phyloP scores from a whole-genome alignment of 2,888 invertebrate species.

The Thalpophila matura region DNA sequence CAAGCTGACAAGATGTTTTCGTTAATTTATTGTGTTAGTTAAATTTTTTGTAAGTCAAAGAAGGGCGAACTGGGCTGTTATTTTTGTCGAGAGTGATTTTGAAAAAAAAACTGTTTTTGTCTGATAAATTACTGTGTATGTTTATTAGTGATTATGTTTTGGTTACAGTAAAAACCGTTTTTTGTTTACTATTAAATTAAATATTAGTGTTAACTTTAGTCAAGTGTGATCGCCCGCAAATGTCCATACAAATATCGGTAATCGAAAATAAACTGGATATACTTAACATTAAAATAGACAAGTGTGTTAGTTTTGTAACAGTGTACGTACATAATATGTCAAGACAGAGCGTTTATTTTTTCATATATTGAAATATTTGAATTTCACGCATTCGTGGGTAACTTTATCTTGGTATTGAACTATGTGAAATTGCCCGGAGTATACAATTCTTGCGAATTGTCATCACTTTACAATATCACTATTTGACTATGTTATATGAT shows the following conservation, averaged over 20 bases:
- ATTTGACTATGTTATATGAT: slow-evolving; percentile 39
- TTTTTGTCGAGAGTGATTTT: slow-evolving; percentile 31
- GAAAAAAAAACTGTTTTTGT: slow-evolving; percentile 1
- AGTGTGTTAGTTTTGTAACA: slow-evolving; percentile 81
- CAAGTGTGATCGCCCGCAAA: slow-evolving; percentile 60
- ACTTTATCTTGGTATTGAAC: slow-evolving; percentile 56
- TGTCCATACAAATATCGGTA: slow-evolving; percentile 84
- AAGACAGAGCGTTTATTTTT: slow-evolving; percentile 85
- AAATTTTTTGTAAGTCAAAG: slow-evolving; percentile 66
- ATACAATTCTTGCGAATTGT: slow-evolving; percentile 17
- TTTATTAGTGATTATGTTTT: slow-evolving; percentile 8
- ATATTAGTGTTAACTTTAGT: slow-evolving; percentile 30
- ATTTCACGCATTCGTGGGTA: slow-evolving; percentile 62
- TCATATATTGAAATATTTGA: slow-evolving; percentile 77
- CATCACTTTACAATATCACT: slow-evolving; percentile 27
- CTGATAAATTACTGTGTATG: slow-evolving; percentile 22
- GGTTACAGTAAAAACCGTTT: neutral
- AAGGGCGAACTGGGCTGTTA: slow-evolving; percentile 38
- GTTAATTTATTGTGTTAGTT: slow-evolving; percentile 76
- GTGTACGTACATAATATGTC: slow-evolving; percentile 71
- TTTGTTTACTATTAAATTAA: slow-evolving; percentile 7
- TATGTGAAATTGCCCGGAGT: slow-evolving; percentile 24
- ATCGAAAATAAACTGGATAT: slow-evolving; percentile 58
- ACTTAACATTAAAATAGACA: slow-evolving; percentile 60
- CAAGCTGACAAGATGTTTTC: slow-evolving; percentile 66